A percentile compares a stretch with the other conserved stretches of the same genome.
These are phyloP conservation scores for Pelecanus crispus DNA, from an alignment of 2,113 vertebrate genomes.

Conservation along the genomic window DNA sequence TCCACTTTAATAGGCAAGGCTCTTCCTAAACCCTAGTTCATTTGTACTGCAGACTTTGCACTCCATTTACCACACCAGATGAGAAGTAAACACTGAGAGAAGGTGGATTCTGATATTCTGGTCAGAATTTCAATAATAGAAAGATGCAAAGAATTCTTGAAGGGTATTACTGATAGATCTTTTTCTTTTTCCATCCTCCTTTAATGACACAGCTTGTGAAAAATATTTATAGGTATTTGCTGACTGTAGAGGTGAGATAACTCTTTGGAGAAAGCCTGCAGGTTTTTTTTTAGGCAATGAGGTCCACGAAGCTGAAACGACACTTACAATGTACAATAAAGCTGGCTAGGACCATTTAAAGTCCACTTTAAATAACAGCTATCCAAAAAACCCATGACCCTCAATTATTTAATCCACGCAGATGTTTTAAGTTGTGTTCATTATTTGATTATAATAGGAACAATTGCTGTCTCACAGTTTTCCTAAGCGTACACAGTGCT, in stretches of 20 bases:
- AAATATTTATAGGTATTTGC: slow-evolving; percentile 51
- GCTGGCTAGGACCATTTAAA: slow-evolving; percentile 27
- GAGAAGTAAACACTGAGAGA: background rate
- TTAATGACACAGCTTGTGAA: slow-evolving; percentile 34
- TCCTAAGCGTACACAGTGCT: background rate
- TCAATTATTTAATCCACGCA: slow-evolving; percentile 30
- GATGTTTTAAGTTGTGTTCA: slow-evolving; percentile 4
- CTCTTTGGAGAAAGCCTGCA: slow-evolving; percentile 21
- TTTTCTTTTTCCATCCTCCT: background rate
- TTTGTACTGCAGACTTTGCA: background rate
- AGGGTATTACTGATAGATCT: background rate
- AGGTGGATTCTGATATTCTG: background rate
- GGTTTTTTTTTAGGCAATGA: slow-evolving; percentile 25
- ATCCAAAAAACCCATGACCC: slow-evolving; percentile 10
- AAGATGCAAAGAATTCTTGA: background rate
- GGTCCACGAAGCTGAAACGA: background rate
- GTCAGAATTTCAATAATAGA: background rate
- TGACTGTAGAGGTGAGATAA: slow-evolving; percentile 8
- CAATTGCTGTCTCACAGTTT: background rate
- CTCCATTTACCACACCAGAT: background rate
- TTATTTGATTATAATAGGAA: slow-evolving; percentile 35
- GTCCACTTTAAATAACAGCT: slow-evolving; percentile 35
- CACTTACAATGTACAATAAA: background rate
- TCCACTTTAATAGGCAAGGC: background rate
- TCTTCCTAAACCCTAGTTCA: background rate